Conservation (phyloP, 2,888 invertebrate species). For the Brachylomia viminalis region DNA sequence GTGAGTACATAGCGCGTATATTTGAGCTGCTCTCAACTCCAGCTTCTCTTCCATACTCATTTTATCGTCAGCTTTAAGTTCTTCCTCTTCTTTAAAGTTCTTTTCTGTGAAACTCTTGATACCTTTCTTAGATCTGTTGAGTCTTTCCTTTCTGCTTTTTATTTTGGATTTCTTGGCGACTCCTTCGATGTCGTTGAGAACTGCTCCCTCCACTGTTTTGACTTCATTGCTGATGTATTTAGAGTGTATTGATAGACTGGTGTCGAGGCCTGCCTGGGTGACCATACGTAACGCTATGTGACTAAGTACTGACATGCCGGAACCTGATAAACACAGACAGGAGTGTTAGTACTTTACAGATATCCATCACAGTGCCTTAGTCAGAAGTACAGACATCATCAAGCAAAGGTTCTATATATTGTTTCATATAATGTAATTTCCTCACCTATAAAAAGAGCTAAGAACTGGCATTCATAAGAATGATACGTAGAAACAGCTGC, state of each 20-base stretch:
- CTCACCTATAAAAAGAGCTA: conserved; percentile 93
- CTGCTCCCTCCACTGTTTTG: conserved; percentile 79
- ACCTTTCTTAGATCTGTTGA: conserved; percentile 83
- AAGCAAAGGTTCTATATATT: not conserved
- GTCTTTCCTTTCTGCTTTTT: conserved; percentile 84
- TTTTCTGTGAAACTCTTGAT: conserved; percentile 78
- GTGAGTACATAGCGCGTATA: conserved; percentile 93
- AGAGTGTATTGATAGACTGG: conserved; percentile 86
- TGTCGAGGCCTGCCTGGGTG: conserved; percentile 92
- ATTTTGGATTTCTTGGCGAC: conserved; percentile 83
- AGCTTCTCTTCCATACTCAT: conserved; percentile 80
- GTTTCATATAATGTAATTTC: not conserved
- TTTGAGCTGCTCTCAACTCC: conserved; percentile 84
- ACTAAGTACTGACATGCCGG: conserved; percentile 95
- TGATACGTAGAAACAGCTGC: conserved; percentile 93
- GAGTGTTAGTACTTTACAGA: not conserved
- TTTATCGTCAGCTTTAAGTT: conserved; percentile 75
- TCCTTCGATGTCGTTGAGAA: conserved; percentile 84
- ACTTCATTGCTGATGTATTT: conserved; percentile 80
- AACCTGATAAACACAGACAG: conserved; percentile 83
- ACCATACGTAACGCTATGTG: conserved; percentile 94
- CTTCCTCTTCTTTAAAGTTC: conserved; percentile 75
- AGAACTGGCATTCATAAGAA: conserved; percentile 93
- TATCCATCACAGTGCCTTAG: not conserved
- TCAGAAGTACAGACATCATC: not conserved